Conservation (phyloP, 2,888 invertebrate species). For the Tinea trinotella region DNA sequence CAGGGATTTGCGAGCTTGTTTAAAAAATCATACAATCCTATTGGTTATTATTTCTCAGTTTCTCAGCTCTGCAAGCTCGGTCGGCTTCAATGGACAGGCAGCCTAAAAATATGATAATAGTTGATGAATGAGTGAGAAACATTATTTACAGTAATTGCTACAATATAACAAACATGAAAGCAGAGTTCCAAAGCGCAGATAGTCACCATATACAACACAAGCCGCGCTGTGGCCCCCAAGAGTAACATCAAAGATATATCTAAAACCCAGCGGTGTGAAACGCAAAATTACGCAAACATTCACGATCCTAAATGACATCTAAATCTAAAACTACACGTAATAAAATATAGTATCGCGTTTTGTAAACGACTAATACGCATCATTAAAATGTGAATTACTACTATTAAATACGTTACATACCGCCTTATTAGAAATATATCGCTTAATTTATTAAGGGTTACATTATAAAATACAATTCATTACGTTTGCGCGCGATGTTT, state of each 20-base stretch:
- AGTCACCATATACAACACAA: background rate
- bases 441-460: background rate
- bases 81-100: no score
- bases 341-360: background rate
- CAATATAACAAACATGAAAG: no score
- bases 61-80: no score
- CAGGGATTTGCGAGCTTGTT: no score
- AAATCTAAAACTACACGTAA: slow-evolving; percentile 2
- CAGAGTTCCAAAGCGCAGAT: background rate
- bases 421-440: background rate
- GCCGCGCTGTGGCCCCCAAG: background rate
- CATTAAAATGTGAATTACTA: background rate
- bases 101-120: slow-evolving; percentile 1
- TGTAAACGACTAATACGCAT: background rate
- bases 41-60: no score
- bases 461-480: no score
- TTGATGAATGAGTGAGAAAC: background rate
- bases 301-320: background rate
- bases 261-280: background rate
- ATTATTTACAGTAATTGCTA: background rate
- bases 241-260: background rate
- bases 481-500: no score
- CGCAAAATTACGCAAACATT: background rate
- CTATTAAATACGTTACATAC: background rate
- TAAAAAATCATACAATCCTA: no score